Percentiles rank a stretch among this genome's conserved stretches.
These are phyloP conservation scores for Puffinus mauretanicus DNA, from an alignment of 2,113 vertebrate species.

Conservation along the genomic window DNA sequence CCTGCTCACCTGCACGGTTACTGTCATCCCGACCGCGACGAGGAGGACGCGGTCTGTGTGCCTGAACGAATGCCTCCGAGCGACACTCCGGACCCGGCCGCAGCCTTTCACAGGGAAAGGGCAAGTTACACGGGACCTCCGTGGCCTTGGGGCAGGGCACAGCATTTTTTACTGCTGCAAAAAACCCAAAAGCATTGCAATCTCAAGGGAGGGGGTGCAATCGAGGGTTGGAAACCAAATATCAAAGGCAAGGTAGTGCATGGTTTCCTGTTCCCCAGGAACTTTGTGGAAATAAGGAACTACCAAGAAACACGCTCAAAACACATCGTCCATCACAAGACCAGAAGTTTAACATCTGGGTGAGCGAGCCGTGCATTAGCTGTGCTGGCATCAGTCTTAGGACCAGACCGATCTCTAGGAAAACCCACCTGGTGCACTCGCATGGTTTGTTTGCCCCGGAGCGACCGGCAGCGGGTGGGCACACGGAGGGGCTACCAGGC, in stretches of 20 bases:
- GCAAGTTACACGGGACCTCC: background rate
- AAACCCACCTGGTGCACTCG: rapidly evolving
- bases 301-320: background rate
- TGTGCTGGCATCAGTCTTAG: background rate
- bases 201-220: background rate
- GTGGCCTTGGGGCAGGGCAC: background rate
- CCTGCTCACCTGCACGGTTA: rapidly evolving
- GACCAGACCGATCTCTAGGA: background rate
- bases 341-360: background rate
- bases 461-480: background rate
- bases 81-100: rapidly evolving
- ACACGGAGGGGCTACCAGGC: background rate
- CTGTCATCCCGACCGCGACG: rapidly evolving
- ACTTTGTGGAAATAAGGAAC: background rate
- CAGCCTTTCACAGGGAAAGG: background rate
- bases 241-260: background rate
- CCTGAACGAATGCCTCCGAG: rapidly evolving
- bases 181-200: rapidly evolving
- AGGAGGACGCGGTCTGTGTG: rapidly evolving
- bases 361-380: background rate
- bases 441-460: too few species aligned
- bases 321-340: background rate
- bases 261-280: background rate
- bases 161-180: too few species aligned
- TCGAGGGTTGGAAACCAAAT: rapidly evolving